Evolutionary conservation across 2,797 vertebrate species (phyloP), one percentile per base, ranked within the genome.

Genomic region (Enteromius viviparus): DNA sequence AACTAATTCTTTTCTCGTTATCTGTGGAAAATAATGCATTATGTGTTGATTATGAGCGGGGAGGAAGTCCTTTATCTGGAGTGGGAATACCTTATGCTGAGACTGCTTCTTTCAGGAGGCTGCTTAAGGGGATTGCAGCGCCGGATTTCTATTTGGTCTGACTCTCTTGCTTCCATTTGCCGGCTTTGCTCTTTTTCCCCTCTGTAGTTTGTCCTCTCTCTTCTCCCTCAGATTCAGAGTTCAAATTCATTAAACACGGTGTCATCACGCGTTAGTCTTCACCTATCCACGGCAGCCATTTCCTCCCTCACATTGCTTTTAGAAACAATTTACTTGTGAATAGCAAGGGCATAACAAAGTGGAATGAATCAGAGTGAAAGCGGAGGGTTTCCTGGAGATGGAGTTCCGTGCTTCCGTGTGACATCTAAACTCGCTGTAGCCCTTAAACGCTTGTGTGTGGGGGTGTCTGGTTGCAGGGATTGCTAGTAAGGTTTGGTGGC

Each of bases 1-100:
- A 92, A 92, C 90, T 94, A 92, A 95, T 94, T 95, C 89, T 93
- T 94, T 89, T 93, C 88, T 90, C 86, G 89, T 91, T 94, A 95
- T 95, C 95, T 93, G 90, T 87, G 79, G 82, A 89, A 92, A 93
- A 93, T 91, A 90, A 94, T 93, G 92, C 93, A 93, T 95, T 94
- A 90, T 94, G 89, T 93, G 93, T 94, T 94, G 93, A 94, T 94
- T 94, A 93, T 88, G 90, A 91, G 91, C 87, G 87, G 89, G 91
- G 74, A 90, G 91, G 89, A 93, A 90, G 64, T 91, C 89, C 88
- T 94, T 94, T 93, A 94, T 95, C 94, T 93, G 92, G 89, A 87
- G 91, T 91, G 89, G 92, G 92, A 93, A 92, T 92, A 93, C 92
- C 93, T 93, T 91, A 91, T 95, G 93, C 92, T 94, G 92, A 94